These are phyloP conservation scores for Theristicus caerulescens DNA, from an alignment of 2,113 vertebrate genomes.

Conservation along the genomic window DNA sequence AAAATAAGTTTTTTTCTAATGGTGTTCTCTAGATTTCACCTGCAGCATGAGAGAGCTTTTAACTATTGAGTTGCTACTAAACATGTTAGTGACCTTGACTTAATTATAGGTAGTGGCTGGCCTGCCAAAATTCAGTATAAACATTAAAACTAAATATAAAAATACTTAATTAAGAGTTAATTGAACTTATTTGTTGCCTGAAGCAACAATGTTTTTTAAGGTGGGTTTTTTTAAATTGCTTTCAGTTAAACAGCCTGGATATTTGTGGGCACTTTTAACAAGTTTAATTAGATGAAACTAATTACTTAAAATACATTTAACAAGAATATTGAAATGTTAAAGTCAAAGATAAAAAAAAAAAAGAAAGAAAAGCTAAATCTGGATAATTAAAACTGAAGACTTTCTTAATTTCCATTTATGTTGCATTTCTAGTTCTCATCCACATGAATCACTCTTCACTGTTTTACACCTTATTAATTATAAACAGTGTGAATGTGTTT, in stretches of 20 bases:
- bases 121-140: neutral
- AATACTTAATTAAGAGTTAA: neutral
- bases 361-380: neutral
- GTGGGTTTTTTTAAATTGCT: neutral
- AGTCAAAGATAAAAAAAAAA: neutral
- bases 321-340: neutral
- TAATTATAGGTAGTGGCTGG: neutral
- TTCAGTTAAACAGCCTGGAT: neutral
- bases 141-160: neutral
- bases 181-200: neutral
- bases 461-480: slow-evolving; percentile 4
- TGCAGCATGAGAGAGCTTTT: neutral
- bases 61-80: neutral
- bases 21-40: neutral
- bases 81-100: neutral
- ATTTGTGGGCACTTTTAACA: slow-evolving; percentile 7
- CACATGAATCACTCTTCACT: neutral
- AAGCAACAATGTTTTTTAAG: neutral
- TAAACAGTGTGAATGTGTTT: neutral
- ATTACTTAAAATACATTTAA: neutral
- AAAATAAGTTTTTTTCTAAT: neutral
- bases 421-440: neutral
- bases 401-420: neutral
- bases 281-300: neutral
- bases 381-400: neutral